Evolutionary conservation across 2,113 vertebrate species (phyloP), one percentile per base, ranked within the genome.

Genomic region (Gorilla gorilla): DNA sequence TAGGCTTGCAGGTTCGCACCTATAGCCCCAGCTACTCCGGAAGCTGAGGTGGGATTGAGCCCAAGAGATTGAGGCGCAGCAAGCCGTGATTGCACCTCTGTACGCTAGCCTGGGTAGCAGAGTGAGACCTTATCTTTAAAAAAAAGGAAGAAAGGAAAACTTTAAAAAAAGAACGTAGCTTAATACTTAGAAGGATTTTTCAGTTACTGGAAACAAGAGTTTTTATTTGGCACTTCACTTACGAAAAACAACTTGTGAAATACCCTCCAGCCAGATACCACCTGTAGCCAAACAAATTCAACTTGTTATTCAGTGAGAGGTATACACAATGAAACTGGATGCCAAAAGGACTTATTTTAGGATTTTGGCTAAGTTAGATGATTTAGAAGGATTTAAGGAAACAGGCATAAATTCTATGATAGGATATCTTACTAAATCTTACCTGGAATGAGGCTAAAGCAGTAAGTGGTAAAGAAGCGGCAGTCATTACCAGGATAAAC

Each of bases 311-410:
- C 14, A 59, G 3, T 43, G 16, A 83, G 43, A n/a, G 30, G 27
- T 43, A 50, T 78, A 72, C 32, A 32, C 35, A 93, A 9, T 82
- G 81, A 87, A 95, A 82, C 57, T 3, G 32, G 45, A 10, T 93
- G 8, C 93, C 75, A 75, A 40, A 75, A 81, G 40, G 13, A 43
- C 3, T 86, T 81, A n/a, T 20, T 87, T 95, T 91, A 70, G 50
- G 23, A 70, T 87, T 94, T 90, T 20, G 30, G 0, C 57, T 55
- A 38, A 93, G 22, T 52, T 90, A 75, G 27, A 35, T 92, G 23
- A 59, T 96, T 72, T 82, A 20, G 50, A 32, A 90, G 18, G 35
- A 48, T 73, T 84, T 89, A 92, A 92, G 22, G 61, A 93, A 91
- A 48, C 14, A 90, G 23, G 17, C 83, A 11, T 80, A 76, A 81